phyloP scores from a whole-genome alignment of 2,113 vertebrate species.

The Odontophorus gujanensis region DNA sequence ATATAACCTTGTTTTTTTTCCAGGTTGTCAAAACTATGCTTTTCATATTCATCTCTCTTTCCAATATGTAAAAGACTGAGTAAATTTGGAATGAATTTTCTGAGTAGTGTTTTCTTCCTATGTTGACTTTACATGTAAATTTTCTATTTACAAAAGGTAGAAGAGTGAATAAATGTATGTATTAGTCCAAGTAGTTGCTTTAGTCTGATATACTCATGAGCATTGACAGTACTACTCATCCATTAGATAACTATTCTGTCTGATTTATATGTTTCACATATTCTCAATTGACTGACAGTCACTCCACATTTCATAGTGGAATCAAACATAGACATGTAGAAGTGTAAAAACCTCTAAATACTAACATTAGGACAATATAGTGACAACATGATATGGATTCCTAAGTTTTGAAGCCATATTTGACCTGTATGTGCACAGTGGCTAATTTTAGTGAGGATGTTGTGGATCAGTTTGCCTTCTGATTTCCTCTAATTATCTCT shows the following conservation, averaged over 20 bases:
- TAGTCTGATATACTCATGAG: neutral
- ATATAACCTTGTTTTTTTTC: constrained; percentile 43
- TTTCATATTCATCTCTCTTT: constrained; percentile 28
- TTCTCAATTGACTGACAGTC: neutral
- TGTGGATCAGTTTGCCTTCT: neutral
- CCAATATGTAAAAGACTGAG: neutral
- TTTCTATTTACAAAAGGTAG: neutral
- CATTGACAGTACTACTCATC: neutral
- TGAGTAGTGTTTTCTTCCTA: neutral
- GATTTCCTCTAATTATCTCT: neutral
- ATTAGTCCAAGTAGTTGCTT: neutral
- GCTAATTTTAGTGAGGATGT: neutral
- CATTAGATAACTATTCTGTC: neutral
- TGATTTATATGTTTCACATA: neutral
- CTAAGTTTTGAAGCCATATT: neutral
- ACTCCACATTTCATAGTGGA: neutral
- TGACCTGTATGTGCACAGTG: neutral
- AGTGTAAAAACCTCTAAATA: neutral
- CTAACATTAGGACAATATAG: neutral
- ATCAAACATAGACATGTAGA: neutral
- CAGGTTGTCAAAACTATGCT: constrained; percentile 32
- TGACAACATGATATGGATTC: neutral
- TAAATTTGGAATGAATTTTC: neutral
- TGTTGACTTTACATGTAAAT: neutral
- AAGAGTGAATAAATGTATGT: neutral